Conservation (phyloP, 2,888 invertebrate genomes). For the Bhutanitis thaidina region DNA sequence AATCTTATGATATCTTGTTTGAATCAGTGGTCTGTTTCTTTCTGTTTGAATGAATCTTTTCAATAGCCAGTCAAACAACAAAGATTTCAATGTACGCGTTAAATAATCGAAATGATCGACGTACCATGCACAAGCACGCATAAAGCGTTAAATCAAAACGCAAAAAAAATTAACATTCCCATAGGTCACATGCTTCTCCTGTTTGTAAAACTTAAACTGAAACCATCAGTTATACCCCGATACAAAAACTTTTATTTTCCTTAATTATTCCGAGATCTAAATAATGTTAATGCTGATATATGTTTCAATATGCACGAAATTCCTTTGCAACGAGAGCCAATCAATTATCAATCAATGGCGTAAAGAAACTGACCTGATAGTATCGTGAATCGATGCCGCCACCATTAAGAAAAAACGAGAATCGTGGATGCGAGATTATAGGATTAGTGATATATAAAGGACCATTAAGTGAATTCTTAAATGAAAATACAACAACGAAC, state of each 20-base stretch:
- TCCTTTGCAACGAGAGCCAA: too few species aligned
- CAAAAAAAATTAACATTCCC: neutral
- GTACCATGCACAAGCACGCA: conserved; percentile 61
- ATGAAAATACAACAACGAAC: neutral
- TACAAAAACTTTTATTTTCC: too few species aligned
- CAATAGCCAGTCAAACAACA: too few species aligned
- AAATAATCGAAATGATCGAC: conserved; percentile 25
- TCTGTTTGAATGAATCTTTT: too few species aligned
- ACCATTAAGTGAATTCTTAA: neutral
- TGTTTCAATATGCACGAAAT: too few species aligned
- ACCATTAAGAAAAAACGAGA: conserved; percentile 6
- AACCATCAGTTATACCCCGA: conserved; percentile 11
- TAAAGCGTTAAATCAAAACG: conserved; percentile 37
- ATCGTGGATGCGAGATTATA: neutral
- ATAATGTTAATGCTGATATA: too few species aligned
- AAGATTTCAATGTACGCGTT: conserved; percentile 1
- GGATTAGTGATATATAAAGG: neutral
- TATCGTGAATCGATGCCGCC: conserved; percentile 10
- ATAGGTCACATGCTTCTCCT: neutral
- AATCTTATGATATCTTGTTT: conserved; percentile 7
- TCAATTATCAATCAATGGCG: too few species aligned
- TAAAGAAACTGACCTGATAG: conserved; percentile 8
- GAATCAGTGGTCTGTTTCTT: too few species aligned
- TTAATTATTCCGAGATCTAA: too few species aligned
- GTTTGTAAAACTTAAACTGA: conserved; percentile 1